Evolutionary conservation across 2,888 invertebrate genomes (phyloP), one percentile per base, ranked within the genome.

Genomic region (Brachypalpus laphriformis): DNA sequence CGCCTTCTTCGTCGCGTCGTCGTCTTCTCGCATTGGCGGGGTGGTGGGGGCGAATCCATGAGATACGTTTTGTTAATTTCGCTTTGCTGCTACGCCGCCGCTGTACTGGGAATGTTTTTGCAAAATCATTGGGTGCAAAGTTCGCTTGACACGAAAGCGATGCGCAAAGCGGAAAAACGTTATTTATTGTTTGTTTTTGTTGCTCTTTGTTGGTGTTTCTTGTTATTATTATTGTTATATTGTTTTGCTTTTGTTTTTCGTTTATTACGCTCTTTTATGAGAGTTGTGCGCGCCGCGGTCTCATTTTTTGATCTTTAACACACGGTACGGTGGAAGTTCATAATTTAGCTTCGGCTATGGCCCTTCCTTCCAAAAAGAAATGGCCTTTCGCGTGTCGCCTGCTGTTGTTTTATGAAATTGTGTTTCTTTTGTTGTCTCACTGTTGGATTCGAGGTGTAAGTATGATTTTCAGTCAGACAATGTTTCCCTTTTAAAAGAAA

Each of bases 111-210:
- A 34, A 8, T 71, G 18, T 54, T 77, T 78, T 78, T 18, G 70
- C 70, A 28, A 85, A 85, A 66, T 59, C 71, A 56, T 71, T 71
- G 71, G 85, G 81, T 81, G 65, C 81, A 81, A 85, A 85, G 85
- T 85, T 81, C 76, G 54, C 47, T 49, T 76, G 85, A 66, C 59
- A 65, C 71, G 71, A 81, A 56, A 81, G 51, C 66, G 66, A 71
- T 34, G 65, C 57, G 65, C 59, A 49, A 59, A 61, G 81, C 66
- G 81, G 71, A 81, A 85, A 81, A 81, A 66, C 71, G 57, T 80
- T 59, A 80, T 72, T 72, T 72, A 65, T 80, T 68, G 54, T 75
- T 57, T 49, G 63, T 61, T 76, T 74, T 76, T 75, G 47, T 70
- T 16, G 2, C 20, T 1, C 22, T 54, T 57, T 70, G 45, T 47